Conservation (phyloP, 2,888 invertebrate species). For the Hirtodrosophila histrioides region DNA sequence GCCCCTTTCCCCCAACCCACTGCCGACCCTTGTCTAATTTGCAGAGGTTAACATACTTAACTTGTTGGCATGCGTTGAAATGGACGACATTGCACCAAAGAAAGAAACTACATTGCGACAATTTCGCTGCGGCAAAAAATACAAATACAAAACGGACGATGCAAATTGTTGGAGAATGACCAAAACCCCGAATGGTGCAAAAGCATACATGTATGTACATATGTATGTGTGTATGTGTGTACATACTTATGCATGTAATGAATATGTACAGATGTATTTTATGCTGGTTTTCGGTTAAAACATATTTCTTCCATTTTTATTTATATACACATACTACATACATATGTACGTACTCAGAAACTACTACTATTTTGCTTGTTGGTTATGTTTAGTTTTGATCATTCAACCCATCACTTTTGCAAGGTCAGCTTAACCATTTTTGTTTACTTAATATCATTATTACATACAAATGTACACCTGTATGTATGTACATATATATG, state of each 20-base stretch:
- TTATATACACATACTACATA: too few species aligned
- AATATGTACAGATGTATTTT: too few species aligned
- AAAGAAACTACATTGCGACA: conserved; percentile 65
- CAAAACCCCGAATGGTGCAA: conserved; percentile 23
- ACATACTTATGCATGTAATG: background rate
- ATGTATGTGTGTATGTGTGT: background rate
- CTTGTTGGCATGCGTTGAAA: conserved; percentile 76
- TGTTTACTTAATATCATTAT: too few species aligned
- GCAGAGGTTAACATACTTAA: conserved; percentile 75
- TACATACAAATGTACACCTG: too few species aligned
- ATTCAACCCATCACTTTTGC: too few species aligned
- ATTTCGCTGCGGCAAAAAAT: conserved; percentile 70
- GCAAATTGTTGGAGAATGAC: conserved; percentile 24
- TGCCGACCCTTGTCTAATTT: conserved; percentile 59
- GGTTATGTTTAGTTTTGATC: too few species aligned
- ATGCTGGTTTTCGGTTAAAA: too few species aligned
- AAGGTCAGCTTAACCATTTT: too few species aligned
- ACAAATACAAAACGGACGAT: conserved; percentile 23
- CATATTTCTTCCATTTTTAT: too few species aligned
- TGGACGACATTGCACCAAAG: conserved; percentile 63
- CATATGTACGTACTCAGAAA: too few species aligned
- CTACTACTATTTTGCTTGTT: too few species aligned
- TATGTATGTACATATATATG: too few species aligned
- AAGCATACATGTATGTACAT: background rate
- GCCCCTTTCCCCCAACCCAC: background rate